Base-by-base conservation (phyloP, 2,888 invertebrate species). In the Calliphora vomitoria region DNA sequence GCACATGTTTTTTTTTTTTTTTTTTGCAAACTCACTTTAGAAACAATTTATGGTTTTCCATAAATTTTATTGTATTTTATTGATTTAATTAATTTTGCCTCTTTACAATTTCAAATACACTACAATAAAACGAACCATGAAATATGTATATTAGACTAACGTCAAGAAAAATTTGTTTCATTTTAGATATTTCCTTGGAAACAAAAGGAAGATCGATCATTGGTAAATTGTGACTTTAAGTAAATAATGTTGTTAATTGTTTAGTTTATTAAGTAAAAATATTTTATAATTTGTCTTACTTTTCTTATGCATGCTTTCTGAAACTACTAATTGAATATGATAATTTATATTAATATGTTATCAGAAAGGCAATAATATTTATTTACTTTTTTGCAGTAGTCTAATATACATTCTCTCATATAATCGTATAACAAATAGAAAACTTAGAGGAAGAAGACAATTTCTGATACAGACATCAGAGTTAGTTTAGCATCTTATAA, bases 51-150 rank as follows among this genome's bases (percentile, higher is more conserved):
- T 82, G 47, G 62, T 47, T 82, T 75, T 78, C 55, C 15, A 85
- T 68, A 82, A 79, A 79, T 85, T 82, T 71, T 53, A 55, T 62
- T 78, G n/a, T 69, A 64, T 64, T 82, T 60, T 82, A 85, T 85
- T 82, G 74, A 82, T 85, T 64, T 44, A 87, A 87, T 87, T 82
- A 84, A 82, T 81, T 82, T 68, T 53, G 20, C 20, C 58, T 47
- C 62, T 68, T 41, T 41, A 62, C 15, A 68, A 38, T 31, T 64
- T 20, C 38, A 80, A 50, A 62, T 13, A 82, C 15, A 25, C 8
- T 8, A 41, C 68, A 64, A 50, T 62, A 44, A 44, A 68, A 68
- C 13, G 55, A 25, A 38, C 8, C 13, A 64, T 8, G 18, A 75
- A 62, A 58, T 58, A 3, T 60, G 4, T 11, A 38, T 5, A 64